Conservation (phyloP, 2,888 invertebrate genomes). For the Hydraecia micacea region DNA sequence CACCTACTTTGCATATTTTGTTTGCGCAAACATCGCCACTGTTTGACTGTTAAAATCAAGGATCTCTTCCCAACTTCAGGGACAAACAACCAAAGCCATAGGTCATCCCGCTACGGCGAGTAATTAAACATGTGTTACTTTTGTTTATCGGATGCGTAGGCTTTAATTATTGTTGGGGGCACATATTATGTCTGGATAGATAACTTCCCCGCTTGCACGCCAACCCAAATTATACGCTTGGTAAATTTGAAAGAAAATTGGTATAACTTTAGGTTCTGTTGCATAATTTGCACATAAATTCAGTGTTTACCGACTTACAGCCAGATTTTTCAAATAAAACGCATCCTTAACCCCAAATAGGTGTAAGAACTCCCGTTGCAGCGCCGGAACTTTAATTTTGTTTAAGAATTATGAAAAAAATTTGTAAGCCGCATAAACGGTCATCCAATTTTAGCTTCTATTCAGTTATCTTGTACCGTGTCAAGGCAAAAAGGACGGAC, state of each 20-base stretch:
- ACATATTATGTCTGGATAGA: slow-evolving; percentile 43
- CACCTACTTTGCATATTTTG: slow-evolving; percentile 89
- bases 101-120: slow-evolving; percentile 72
- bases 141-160: slow-evolving; percentile 64
- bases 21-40: slow-evolving; percentile 87
- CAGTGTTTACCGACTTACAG: slow-evolving; percentile 10
- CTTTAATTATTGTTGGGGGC: slow-evolving; percentile 58
- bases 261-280: slow-evolving; percentile 28
- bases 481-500: slow-evolving; percentile 60
- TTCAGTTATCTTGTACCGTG: slow-evolving; percentile 69
- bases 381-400: slow-evolving; percentile 48
- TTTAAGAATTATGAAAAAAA: slow-evolving; percentile 64
- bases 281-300: slow-evolving; percentile 30
- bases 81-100: slow-evolving; percentile 76
- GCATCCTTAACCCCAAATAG: slow-evolving; percentile 29
- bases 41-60: slow-evolving; percentile 89
- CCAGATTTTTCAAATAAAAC: slow-evolving; percentile 28
- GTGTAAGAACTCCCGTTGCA: slow-evolving; percentile 22
- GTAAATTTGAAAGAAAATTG: slow-evolving; percentile 37
- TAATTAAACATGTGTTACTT: slow-evolving; percentile 75
- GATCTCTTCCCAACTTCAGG: slow-evolving; percentile 80
- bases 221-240: slow-evolving; percentile 37
- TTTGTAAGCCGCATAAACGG: slow-evolving; percentile 64
- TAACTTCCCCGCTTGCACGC: slow-evolving; percentile 39
- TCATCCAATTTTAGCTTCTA: slow-evolving; percentile 67